Percentiles rank a stretch among this genome's conserved stretches.
phyloP scores from a whole-genome alignment of 2,113 vertebrate species.

The Ploceus nigricollis region DNA sequence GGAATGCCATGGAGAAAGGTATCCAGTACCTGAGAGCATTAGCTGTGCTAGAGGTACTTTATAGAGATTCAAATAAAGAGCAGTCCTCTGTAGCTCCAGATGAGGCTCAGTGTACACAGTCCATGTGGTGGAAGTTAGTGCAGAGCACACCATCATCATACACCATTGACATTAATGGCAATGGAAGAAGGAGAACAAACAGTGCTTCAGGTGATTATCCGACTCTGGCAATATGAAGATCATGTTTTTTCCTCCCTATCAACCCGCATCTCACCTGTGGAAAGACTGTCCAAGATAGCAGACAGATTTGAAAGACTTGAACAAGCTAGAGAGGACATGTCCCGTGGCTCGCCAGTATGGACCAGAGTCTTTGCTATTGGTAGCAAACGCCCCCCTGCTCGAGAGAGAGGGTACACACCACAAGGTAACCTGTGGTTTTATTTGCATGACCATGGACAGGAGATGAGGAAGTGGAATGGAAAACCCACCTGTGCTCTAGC shows the following conservation, averaged over 20 bases:
- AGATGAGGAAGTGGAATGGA: not conserved
- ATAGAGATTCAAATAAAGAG: not conserved
- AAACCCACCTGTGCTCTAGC: not conserved
- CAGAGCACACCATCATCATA: not conserved
- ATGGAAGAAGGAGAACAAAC: not conserved
- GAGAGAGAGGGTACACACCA: not conserved
- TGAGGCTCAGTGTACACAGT: not conserved
- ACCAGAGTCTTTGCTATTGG: not conserved
- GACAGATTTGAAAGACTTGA: not conserved
- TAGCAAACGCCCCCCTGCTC: accelerated
- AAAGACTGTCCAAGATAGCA: not conserved
- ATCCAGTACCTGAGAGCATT: not conserved
- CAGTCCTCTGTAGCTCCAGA: not conserved
- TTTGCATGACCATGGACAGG: not conserved
- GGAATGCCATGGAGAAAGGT: not conserved
- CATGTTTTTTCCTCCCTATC: not conserved
- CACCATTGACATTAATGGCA: not conserved
- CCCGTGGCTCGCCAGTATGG: accelerated
- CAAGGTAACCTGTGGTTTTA: not conserved
- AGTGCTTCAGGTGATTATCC: not conserved
- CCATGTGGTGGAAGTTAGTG: not conserved
- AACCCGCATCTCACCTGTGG: not conserved
- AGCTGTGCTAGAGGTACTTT: not conserved
- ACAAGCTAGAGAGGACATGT: not conserved
- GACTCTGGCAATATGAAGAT: not conserved